Evolutionary conservation across 2,113 vertebrate species (phyloP).

Genomic region (Gallinago jamesoni): DNA sequence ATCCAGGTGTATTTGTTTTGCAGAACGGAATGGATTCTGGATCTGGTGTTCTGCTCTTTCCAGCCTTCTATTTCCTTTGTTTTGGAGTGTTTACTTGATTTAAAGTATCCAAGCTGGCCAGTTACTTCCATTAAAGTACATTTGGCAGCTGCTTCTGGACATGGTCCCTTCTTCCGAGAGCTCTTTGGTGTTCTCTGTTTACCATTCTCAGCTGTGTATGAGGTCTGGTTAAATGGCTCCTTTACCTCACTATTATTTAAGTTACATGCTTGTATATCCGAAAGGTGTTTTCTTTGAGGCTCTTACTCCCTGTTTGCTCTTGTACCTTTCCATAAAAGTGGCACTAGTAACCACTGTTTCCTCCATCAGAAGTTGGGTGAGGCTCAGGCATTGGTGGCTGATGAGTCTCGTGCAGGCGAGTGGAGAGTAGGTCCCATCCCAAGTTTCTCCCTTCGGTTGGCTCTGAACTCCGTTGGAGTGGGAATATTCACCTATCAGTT

Average conservation of each 20-base stretch:
- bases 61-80: constrained; percentile 38
- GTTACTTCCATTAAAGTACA: constrained; percentile 24
- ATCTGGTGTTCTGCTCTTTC: not conserved
- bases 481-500: not conserved
- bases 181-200: constrained; percentile 37
- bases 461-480: not conserved
- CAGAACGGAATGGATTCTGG: not conserved
- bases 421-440: not conserved
- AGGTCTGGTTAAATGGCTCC: constrained; percentile 16
- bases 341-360: not conserved
- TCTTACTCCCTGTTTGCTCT: not conserved
- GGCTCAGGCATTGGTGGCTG: not conserved
- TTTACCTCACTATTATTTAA: constrained; percentile 35
- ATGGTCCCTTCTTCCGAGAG: not conserved
- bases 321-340: not conserved
- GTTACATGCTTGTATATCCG: not conserved
- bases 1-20: constrained; percentile 37
- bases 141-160: constrained; percentile 48
- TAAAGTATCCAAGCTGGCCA: constrained; percentile 11
- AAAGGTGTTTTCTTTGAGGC: not conserved
- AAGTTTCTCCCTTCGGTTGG: not conserved
- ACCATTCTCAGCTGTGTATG: constrained; percentile 42
- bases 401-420: not conserved
- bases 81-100: constrained; percentile 21
- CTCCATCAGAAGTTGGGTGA: not conserved